phyloP scores from a whole-genome alignment of 1,140 invertebrate genomes.

The Caenorhabditis remanei region DNA sequence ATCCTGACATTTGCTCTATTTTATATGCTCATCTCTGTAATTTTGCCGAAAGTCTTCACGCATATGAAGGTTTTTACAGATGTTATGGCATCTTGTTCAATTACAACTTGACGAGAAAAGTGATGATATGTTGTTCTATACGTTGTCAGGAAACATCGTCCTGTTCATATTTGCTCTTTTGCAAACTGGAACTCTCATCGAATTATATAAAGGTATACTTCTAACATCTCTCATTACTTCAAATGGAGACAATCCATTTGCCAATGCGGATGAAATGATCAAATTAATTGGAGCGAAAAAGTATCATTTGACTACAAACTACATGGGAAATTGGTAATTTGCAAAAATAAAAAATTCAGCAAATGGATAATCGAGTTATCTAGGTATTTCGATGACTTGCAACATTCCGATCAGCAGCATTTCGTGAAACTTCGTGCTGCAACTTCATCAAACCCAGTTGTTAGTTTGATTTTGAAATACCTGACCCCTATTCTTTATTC shows the following conservation, averaged over 20 bases:
- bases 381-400: constrained; percentile 57
- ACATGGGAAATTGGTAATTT: constrained; percentile 60
- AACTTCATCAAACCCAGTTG: constrained; percentile 55
- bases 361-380: neutral
- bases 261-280: constrained; percentile 58
- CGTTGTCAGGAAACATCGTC: constrained; percentile 40
- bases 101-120: constrained; percentile 60
- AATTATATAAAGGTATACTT: constrained; percentile 55
- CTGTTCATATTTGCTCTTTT: constrained; percentile 56
- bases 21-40: too few relatives aligned
- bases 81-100: constrained; percentile 49
- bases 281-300: constrained; percentile 47
- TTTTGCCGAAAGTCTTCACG: too few relatives aligned
- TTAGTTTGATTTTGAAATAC: neutral
- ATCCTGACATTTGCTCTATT: neutral
- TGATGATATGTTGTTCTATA: constrained; percentile 57
- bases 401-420: constrained; percentile 39
- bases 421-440: constrained; percentile 50
- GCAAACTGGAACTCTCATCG: constrained; percentile 51
- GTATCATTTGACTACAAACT: constrained; percentile 62
- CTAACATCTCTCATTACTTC: constrained; percentile 22
- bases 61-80: neutral
- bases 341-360: neutral
- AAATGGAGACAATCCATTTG: constrained; percentile 50
- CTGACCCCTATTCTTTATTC: neutral